Base-by-base conservation (phyloP, 2,888 invertebrate species). In the Parasteatoda lunata region DNA sequence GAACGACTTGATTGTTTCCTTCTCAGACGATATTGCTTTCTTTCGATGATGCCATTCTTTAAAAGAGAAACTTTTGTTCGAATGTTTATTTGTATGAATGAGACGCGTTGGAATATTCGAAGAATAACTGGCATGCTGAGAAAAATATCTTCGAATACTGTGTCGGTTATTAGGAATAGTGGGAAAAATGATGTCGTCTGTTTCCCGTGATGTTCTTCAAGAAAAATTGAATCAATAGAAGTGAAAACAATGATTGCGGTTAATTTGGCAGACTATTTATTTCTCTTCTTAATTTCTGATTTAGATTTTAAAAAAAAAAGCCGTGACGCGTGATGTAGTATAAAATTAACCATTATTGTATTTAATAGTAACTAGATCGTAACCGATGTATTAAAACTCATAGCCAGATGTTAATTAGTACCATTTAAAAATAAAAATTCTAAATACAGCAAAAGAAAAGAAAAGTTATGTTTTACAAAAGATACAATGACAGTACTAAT, bases 1-100 rank as follows among this genome's bases (percentile, higher is more conserved):
- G 59, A n/a, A 59, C 59, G n/a, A 59, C 59, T n/a, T 59, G 59
- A 59, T 59, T 59, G 59, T 59, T 59, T 59, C 59, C 11, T n/a
- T 59, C 59, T 3, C 59, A 59, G 59, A 59, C 59, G 59, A 59
- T 59, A 59, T 59, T 59, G 59, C 59, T 59, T 59, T n/a, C 59
- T 59, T 59, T 59, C 59, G 59, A 59, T 59, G n/a, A n/a, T n/a
- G 59, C n/a, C n/a, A 59, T 59, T 59, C n/a, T 9, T 59, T 9
- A 59, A n/a, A 59, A 8, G n/a, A 7, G n/a, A n/a, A 59, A 7
- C 59, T 11, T 54, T 59, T n/a, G 9, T n/a, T 59, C 59, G 4
- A 30, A 59, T 59, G 59, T 59, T 59, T 59, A 59, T 59, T 59
- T 59, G 8, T 59, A 59, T 11, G 59, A 59, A 59, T 59, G 59